Percentiles rank a stretch among this genome's conserved stretches.
These are phyloP conservation scores for Chanos chanos DNA, from an alignment of 2,797 vertebrate genomes.

Conservation along the genomic window DNA sequence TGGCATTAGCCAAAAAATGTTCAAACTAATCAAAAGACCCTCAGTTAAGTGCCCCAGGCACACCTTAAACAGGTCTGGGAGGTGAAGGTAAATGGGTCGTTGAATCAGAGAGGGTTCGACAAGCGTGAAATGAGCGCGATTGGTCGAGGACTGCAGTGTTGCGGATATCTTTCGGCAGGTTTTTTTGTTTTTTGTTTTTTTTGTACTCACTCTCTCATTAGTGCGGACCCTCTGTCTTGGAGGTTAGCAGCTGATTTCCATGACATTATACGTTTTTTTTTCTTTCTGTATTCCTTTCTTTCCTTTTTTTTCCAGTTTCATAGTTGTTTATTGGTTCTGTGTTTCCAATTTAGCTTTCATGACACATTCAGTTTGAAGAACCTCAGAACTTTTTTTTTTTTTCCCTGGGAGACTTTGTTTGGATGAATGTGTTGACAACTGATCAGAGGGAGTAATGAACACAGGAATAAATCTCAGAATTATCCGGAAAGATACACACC, in stretches of 20 bases:
- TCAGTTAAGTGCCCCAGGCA: conserved; percentile 10
- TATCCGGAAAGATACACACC: not conserved
- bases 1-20: conserved; percentile 17
- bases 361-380: not conserved
- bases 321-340: not conserved
- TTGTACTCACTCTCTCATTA: not conserved
- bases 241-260: not conserved
- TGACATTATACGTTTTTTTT: not conserved
- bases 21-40: no score
- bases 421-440: not conserved
- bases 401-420: not conserved
- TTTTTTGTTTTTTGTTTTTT: no score
- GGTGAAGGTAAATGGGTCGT: no score
- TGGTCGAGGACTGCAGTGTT: no score
- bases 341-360: not conserved
- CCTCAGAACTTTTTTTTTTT: not conserved
- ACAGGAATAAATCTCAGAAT: not conserved
- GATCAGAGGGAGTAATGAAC: not conserved
- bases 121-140: no score
- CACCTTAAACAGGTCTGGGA: no score
- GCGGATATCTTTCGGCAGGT: not conserved
- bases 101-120: no score
- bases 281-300: not conserved
- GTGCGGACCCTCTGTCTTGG: not conserved
- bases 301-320: no score